Percentiles rank a stretch among this genome's conserved stretches.
These are phyloP conservation scores for Polypterus senegalus DNA, from an alignment of 2,113 vertebrate genomes.

Conservation along the genomic window DNA sequence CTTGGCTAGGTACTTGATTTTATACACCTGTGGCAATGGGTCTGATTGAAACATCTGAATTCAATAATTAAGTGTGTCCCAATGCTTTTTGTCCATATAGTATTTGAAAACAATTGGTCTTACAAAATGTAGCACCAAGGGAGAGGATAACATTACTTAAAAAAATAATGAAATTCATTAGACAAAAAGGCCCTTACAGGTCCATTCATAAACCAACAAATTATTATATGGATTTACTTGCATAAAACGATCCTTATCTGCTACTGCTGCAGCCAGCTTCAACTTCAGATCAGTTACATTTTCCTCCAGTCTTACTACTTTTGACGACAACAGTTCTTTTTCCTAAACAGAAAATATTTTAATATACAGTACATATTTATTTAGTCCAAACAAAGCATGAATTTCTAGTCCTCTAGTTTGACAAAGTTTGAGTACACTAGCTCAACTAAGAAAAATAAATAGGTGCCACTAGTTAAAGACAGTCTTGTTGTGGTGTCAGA, in stretches of 20 bases:
- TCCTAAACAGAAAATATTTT: slow-evolving; percentile 31
- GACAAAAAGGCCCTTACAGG: background rate
- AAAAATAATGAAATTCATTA: background rate
- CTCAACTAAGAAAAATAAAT: too few species aligned
- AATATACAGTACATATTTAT: too few species aligned
- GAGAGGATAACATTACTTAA: background rate
- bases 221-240: slow-evolving; percentile 29
- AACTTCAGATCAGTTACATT: slow-evolving; percentile 35
- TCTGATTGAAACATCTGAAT: too few species aligned
- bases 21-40: too few species aligned
- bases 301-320: slow-evolving; percentile 40
- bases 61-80: too few species aligned
- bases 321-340: slow-evolving; percentile 42
- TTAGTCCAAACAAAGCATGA: too few species aligned
- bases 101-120: background rate
- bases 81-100: too few species aligned
- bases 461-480: too few species aligned
- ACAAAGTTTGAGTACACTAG: too few species aligned
- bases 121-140: background rate
- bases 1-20: too few species aligned
- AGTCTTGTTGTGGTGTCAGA: too few species aligned
- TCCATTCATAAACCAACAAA: background rate
- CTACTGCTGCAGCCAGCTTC: slow-evolving; percentile 26
- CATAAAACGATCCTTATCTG: slow-evolving; percentile 34
- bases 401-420: too few species aligned